Conservation (phyloP, 2,888 invertebrate species). For the Coleophora flavipennella region DNA sequence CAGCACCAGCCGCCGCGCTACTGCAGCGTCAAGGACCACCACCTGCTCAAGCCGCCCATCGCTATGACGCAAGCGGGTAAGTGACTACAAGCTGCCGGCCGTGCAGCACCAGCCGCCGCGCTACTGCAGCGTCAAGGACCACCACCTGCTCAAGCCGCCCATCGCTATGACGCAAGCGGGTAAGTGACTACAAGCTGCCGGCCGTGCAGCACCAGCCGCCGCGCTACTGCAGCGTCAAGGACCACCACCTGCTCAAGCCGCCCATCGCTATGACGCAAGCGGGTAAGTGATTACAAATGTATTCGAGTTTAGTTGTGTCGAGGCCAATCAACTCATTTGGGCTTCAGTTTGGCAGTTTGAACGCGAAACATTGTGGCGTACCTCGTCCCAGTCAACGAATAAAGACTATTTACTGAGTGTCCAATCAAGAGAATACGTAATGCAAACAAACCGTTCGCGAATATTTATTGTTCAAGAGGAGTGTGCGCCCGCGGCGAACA, state of each 20-base stretch:
- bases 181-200: slow-evolving; percentile 78
- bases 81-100: too few relatives aligned
- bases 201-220: slow-evolving; percentile 87
- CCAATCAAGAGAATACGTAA: too few relatives aligned
- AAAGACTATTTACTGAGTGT: too few relatives aligned
- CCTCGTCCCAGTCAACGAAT: too few relatives aligned
- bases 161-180: slow-evolving; percentile 77
- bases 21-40: slow-evolving; percentile 93
- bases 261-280: slow-evolving; percentile 83
- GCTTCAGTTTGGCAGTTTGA: too few relatives aligned
- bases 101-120: slow-evolving; percentile 87
- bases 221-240: slow-evolving; percentile 89
- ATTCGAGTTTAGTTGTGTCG: not conserved
- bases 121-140: slow-evolving; percentile 92
- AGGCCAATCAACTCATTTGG: too few relatives aligned
- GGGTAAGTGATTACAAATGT: slow-evolving; percentile 24
- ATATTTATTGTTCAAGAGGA: too few relatives aligned
- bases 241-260: slow-evolving; percentile 95
- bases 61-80: too few relatives aligned
- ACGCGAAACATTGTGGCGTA: too few relatives aligned
- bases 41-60: slow-evolving; percentile 93
- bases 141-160: slow-evolving; percentile 94
- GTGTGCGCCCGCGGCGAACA: too few relatives aligned
- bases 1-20: slow-evolving; percentile 88
- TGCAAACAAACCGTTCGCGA: too few relatives aligned